phyloP scores from a whole-genome alignment of 2,888 invertebrate genomes.

The Idaea dimidiata region DNA sequence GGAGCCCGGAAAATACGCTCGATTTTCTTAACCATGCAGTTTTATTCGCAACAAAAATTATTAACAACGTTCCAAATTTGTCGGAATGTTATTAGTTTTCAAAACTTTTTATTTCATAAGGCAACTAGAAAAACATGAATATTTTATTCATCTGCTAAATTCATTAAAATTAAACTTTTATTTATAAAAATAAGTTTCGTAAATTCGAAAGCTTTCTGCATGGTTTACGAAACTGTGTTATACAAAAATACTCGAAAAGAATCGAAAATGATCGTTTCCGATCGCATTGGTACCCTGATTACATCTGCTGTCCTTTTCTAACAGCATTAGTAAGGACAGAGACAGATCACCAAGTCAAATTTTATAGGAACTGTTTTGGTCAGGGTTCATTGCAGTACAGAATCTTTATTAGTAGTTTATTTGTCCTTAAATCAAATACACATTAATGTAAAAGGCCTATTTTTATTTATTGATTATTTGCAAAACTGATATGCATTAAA shows the following conservation, averaged over 20 bases:
- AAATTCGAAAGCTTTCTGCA: background rate
- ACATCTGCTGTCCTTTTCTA: constrained; percentile 33
- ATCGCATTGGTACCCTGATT: constrained; percentile 16
- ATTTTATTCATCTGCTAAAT: background rate
- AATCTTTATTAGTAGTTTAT: background rate
- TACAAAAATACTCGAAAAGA: constrained; percentile 9
- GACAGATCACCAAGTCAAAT: constrained; percentile 51
- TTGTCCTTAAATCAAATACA: background rate
- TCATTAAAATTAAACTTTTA: background rate
- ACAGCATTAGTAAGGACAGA: constrained; percentile 42
- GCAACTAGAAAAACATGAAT: background rate
- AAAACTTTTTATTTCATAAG: background rate
- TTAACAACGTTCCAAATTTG: background rate
- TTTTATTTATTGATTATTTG: too few species aligned
- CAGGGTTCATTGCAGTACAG: background rate
- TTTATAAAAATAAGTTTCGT: background rate
- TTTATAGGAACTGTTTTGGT: constrained; percentile 26
- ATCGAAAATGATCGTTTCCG: constrained; percentile 19
- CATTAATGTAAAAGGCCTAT: background rate
- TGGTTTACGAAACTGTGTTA: background rate
- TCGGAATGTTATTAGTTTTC: background rate
- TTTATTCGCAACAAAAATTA: background rate
- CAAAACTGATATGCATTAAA: too few species aligned
- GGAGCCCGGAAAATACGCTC: background rate
- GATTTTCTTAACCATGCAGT: background rate